phyloP scores from a whole-genome alignment of 2,888 invertebrate species.

The Galerucella nymphaeae region DNA sequence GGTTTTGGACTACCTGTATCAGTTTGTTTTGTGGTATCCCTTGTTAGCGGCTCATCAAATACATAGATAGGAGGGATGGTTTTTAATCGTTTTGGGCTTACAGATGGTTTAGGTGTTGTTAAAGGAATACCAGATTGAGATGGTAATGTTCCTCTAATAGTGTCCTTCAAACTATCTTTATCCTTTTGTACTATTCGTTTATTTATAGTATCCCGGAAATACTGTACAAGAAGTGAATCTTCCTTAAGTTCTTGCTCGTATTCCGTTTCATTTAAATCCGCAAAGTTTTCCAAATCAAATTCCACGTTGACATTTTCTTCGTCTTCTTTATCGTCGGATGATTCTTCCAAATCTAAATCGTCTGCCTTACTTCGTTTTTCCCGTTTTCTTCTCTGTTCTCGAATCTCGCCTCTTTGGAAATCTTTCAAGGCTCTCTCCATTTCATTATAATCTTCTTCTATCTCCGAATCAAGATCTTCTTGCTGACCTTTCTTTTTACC shows the following conservation, averaged over 20 bases:
- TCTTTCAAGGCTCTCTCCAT: constrained; percentile 31
- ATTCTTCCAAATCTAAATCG: not conserved
- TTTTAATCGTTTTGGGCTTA: constrained; percentile 44
- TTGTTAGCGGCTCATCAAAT: constrained; percentile 16
- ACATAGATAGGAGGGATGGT: constrained; percentile 41
- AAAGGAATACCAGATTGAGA: constrained; percentile 47
- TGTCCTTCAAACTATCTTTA: not conserved
- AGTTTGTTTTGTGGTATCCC: not conserved
- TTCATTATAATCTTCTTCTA: constrained; percentile 30
- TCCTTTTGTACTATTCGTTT: not conserved
- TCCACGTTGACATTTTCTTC: constrained; percentile 5
- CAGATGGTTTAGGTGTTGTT: constrained; percentile 47
- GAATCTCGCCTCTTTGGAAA: constrained; percentile 28
- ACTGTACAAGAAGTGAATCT: constrained; percentile 26
- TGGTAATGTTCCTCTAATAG: constrained; percentile 33
- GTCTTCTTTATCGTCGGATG: constrained; percentile 10
- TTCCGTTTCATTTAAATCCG: constrained; percentile 27
- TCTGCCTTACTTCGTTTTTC: not conserved
- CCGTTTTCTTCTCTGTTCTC: constrained; percentile 12
- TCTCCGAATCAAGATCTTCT: constrained; percentile 16
- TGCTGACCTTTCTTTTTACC: not conserved
- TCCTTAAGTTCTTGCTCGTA: constrained; percentile 28
- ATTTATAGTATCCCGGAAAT: constrained; percentile 24
- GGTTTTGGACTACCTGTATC: not conserved
- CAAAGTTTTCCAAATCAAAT: constrained; percentile 16